Conservation (phyloP, 2,797 vertebrate genomes). For the Dipus sagitta region DNA sequence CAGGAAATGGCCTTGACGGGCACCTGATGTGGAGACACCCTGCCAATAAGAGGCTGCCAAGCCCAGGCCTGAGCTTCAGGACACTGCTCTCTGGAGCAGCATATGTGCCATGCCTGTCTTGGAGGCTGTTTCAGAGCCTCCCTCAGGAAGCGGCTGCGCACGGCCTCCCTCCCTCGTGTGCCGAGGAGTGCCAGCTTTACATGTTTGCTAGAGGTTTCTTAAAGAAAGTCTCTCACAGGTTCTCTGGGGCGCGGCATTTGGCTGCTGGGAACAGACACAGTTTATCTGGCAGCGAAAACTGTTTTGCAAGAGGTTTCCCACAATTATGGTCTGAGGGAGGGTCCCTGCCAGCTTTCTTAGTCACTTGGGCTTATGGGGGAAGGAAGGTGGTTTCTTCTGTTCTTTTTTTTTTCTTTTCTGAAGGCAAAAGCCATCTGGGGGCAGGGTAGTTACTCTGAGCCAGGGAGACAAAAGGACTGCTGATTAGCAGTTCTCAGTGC, state of each 20-base stretch:
- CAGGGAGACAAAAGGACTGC: conserved; percentile 82
- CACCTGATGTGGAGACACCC: not conserved
- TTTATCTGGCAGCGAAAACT: conserved; percentile 82
- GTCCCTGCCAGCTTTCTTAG: conserved; percentile 85
- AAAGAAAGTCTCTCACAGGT: conserved; percentile 68
- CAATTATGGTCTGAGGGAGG: conserved; percentile 81
- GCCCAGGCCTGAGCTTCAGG: not conserved
- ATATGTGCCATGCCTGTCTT: rapidly evolving
- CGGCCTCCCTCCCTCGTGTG: not conserved
- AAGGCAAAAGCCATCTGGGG: conserved; percentile 84
- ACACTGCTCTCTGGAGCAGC: not conserved
- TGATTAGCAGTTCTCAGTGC: conserved; percentile 80
- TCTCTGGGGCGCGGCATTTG: conserved; percentile 70
- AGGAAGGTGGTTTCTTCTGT: conserved; percentile 70
- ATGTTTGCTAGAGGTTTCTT: conserved; percentile 65
- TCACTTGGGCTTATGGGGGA: conserved; percentile 81
- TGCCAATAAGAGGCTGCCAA: not conserved
- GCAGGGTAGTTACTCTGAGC: conserved; percentile 81
- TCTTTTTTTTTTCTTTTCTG: conserved; percentile 69
- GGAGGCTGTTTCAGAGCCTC: not conserved
- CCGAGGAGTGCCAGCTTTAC: not conserved
- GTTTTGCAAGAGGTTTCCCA: conserved; percentile 86
- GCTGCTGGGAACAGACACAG: conserved; percentile 81
- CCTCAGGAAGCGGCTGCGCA: not conserved
- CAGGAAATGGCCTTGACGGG: not conserved